Evolutionary conservation across 1,140 invertebrate species (phyloP).

Genomic region (Cyclargus thomasi): DNA sequence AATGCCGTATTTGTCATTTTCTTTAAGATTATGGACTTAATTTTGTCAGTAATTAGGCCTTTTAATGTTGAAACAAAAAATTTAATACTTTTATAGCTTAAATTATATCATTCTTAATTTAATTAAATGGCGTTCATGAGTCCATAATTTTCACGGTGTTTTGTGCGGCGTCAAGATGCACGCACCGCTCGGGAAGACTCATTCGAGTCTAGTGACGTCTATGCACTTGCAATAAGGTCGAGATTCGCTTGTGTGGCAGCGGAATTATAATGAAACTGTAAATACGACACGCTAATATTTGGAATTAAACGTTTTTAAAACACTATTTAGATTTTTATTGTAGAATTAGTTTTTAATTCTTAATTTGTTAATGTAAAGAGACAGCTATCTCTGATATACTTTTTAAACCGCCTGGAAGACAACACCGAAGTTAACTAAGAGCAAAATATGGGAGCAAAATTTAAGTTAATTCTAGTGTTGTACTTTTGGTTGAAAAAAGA

Average conservation of each 20-base stretch:
- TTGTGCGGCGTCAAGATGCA: neutral
- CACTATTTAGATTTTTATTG: conserved; percentile 31
- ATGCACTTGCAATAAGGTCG: conserved; percentile 5
- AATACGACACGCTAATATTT: conserved; percentile 63
- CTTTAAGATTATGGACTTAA: neutral
- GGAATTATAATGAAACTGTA: conserved; percentile 36
- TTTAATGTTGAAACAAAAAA: too few species aligned
- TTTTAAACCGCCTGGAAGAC: too few species aligned
- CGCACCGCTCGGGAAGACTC: neutral
- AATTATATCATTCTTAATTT: too few species aligned
- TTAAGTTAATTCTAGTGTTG: too few species aligned
- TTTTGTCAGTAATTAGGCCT: too few species aligned
- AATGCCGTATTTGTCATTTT: neutral
- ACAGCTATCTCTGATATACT: too few species aligned
- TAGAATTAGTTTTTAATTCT: neutral
- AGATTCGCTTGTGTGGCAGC: conserved; percentile 12
- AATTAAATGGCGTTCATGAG: neutral
- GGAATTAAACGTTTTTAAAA: conserved; percentile 58
- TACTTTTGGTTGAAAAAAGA: too few species aligned
- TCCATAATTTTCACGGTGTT: neutral
- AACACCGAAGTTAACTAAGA: too few species aligned
- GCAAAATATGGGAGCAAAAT: too few species aligned
- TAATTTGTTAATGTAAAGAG: too few species aligned
- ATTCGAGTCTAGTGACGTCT: neutral
- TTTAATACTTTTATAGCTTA: too few species aligned